phyloP scores from a whole-genome alignment of 2,113 vertebrate genomes.

The Illadopsis cleaveri region DNA sequence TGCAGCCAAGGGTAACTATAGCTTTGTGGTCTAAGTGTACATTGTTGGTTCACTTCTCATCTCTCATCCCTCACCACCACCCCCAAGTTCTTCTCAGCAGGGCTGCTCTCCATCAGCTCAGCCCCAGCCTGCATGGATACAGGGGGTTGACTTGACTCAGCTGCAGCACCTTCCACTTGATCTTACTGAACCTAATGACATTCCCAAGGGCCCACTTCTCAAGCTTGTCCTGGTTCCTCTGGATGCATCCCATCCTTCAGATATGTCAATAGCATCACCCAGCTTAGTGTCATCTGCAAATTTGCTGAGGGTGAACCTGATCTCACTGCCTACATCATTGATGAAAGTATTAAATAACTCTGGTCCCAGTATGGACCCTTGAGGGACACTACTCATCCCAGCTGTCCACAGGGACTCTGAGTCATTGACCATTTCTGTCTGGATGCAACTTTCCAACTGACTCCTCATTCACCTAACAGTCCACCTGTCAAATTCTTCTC shows the following conservation, averaged over 20 bases:
- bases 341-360: neutral
- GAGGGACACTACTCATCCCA: neutral
- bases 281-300: neutral
- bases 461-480: neutral
- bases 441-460: neutral
- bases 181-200: neutral
- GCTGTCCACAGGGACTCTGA: neutral
- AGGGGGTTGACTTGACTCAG: fast-evolving
- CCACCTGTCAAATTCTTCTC: neutral
- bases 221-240: neutral
- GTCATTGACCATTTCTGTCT: neutral
- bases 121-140: neutral
- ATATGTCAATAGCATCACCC: neutral
- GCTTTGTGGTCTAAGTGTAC: neutral
- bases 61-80: too few relatives aligned
- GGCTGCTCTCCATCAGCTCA: neutral
- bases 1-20: neutral
- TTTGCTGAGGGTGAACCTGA: neutral
- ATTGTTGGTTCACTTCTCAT: neutral
- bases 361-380: neutral
- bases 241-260: neutral
- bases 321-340: fast-evolving
- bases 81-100: neutral
- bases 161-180: neutral
- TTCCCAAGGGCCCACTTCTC: neutral